Evolutionary conservation across 2,113 vertebrate genomes (phyloP), one percentile per base, ranked within the genome.

Genomic region (Leptobrachium ailaonicum): DNA sequence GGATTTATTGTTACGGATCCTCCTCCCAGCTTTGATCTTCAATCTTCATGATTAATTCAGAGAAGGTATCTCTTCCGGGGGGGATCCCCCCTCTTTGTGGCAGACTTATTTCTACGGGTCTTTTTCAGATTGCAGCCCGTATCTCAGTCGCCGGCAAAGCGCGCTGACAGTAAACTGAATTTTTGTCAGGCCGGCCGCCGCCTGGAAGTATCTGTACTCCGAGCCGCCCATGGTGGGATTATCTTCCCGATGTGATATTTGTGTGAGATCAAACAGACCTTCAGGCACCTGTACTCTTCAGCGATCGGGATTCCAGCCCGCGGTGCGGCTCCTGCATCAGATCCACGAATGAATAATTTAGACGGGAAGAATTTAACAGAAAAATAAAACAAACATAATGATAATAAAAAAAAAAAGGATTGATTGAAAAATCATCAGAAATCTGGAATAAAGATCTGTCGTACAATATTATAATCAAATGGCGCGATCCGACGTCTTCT

Each of bases 1-100:
- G 1, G 20, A 32, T 32, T 32, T 32, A 32, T 32, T 47, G 10
- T 20, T 32, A 2, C 45, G 32, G 8, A n/a, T 8, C 4, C 6
- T 40, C 6, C 32, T 71, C 6, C 32, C 62, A 42, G 41, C 67
- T 78, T 71, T 71, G 76, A 79, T 72, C 68, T 43, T 71, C 69
- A 10, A 53, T 79, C 44, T 64, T 53, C 77, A 71, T 71, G 41
- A 79, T 72, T 71, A 72, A 79, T 72, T 72, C 77, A 79, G 69
- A 42, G 9, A 11, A 2, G 43, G 77, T 71, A 50, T 64, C 56
- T 20, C 8, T 71, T 64, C 13, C 43, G 1, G 44, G 50, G 43
- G 47, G 3, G n/a, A n/a, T 67, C 8, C 12, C 20, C 20, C 20
- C 20, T n/a, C n/a, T 47, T 5, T 71, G 60, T 47, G 76, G 6